Conservation (phyloP, 1,140 invertebrate genomes). For the Eumaeus atala region DNA sequence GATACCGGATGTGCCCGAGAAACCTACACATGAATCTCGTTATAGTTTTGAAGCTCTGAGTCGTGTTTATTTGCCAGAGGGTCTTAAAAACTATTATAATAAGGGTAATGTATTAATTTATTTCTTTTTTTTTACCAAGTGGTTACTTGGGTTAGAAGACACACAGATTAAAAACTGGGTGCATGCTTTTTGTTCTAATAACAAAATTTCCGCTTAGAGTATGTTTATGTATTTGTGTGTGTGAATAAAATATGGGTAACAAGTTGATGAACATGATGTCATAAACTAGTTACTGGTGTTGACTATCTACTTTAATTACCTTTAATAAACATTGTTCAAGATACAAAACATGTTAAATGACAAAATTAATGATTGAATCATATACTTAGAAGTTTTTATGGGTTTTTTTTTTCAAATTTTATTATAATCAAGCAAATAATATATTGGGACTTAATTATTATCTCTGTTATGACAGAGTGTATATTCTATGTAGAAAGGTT, state of each 20-base stretch:
- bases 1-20: slow-evolving; percentile 57
- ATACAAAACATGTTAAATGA: too few relatives aligned
- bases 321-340: too few relatives aligned
- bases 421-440: too few relatives aligned
- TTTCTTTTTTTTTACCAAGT: slow-evolving; percentile 30
- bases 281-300: slow-evolving; percentile 1
- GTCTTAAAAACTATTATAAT: slow-evolving; percentile 37
- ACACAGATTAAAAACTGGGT: slow-evolving; percentile 59
- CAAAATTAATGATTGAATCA: too few relatives aligned
- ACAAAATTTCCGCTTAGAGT: not conserved
- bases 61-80: slow-evolving; percentile 47
- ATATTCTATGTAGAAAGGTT: too few relatives aligned
- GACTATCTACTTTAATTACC: not conserved
- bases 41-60: slow-evolving; percentile 52
- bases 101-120: slow-evolving; percentile 58
- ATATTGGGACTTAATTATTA: too few relatives aligned
- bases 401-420: too few relatives aligned
- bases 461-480: too few relatives aligned
- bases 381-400: too few relatives aligned
- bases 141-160: slow-evolving; percentile 45
- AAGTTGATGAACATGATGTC: too few relatives aligned
- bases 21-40: slow-evolving; percentile 59
- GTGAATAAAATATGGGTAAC: not conserved
- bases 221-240: slow-evolving; percentile 6
- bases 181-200: slow-evolving; percentile 30